These are phyloP conservation scores for Genyomyrus donnyi DNA, from an alignment of 2,113 vertebrate species.

Conservation along the genomic window DNA sequence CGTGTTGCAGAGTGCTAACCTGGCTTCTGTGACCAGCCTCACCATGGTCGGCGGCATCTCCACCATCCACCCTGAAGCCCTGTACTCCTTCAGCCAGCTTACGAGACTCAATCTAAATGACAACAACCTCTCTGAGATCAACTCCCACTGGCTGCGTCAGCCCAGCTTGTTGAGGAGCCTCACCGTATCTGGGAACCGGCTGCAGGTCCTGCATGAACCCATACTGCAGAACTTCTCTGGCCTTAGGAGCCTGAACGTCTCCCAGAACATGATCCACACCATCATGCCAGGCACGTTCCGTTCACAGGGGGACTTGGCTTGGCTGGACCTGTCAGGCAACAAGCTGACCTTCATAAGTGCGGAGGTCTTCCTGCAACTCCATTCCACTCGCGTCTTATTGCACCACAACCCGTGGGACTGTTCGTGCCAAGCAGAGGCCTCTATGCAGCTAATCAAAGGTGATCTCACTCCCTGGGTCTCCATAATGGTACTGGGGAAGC, in stretches of 20 bases:
- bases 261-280: constrained; percentile 42
- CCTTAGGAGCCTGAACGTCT: constrained; percentile 44
- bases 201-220: constrained; percentile 27
- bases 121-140: constrained; percentile 42
- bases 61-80: constrained; percentile 38
- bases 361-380: constrained; percentile 35
- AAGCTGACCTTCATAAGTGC: constrained; percentile 41
- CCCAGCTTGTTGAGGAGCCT: constrained; percentile 37
- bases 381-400: constrained; percentile 37
- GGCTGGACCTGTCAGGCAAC: constrained; percentile 58
- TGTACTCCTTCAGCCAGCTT: constrained; percentile 45
- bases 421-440: constrained; percentile 49
- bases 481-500: not conserved
- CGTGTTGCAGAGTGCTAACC: constrained; percentile 34
- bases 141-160: constrained; percentile 48
- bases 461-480: not conserved
- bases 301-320: constrained; percentile 26
- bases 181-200: constrained; percentile 38
- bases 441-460: constrained; percentile 52
- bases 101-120: constrained; percentile 37
- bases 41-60: constrained; percentile 36
- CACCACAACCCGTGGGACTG: constrained; percentile 61
- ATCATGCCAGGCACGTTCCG: constrained; percentile 38
- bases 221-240: constrained; percentile 29
- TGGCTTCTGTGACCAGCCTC: constrained; percentile 46